phyloP scores from a whole-genome alignment of 2,888 invertebrate genomes.

The Eueremaeus valkanovi region DNA sequence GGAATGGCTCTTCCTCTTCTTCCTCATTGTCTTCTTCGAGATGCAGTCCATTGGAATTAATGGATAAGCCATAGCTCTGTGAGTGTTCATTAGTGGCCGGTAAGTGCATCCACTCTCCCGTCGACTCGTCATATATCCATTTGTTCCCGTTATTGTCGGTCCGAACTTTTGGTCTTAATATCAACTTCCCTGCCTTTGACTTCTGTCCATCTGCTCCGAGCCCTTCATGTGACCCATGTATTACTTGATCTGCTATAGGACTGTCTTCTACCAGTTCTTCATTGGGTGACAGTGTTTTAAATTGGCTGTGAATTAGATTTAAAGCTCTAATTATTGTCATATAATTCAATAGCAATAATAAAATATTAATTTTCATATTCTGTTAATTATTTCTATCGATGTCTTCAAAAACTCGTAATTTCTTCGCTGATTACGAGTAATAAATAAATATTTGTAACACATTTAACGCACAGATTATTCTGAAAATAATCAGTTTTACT shows the following conservation, averaged over 20 bases:
- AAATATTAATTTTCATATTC: background rate
- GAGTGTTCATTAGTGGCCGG: too few species aligned
- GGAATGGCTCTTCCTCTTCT: background rate
- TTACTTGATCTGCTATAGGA: background rate
- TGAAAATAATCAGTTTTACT: too few species aligned
- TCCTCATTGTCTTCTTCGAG: background rate
- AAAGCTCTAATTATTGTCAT: background rate
- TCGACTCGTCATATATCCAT: background rate
- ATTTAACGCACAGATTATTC: too few species aligned
- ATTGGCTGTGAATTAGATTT: too few species aligned
- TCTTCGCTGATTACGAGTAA: too few species aligned
- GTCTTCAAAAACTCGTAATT: too few species aligned
- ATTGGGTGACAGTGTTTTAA: too few species aligned
- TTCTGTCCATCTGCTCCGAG: background rate
- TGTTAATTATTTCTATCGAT: background rate
- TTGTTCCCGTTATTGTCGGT: background rate
- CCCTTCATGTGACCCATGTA: too few species aligned
- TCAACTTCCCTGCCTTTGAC: background rate
- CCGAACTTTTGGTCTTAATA: background rate
- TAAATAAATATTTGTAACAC: too few species aligned
- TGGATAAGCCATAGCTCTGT: background rate
- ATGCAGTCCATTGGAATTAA: background rate
- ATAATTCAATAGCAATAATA: background rate
- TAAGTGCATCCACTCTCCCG: background rate
- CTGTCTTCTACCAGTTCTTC: background rate